Percentiles rank a stretch among this genome's conserved stretches.
Conservation (phyloP, 2,113 vertebrate genomes). For the Dasyurus viverrinus region DNA sequence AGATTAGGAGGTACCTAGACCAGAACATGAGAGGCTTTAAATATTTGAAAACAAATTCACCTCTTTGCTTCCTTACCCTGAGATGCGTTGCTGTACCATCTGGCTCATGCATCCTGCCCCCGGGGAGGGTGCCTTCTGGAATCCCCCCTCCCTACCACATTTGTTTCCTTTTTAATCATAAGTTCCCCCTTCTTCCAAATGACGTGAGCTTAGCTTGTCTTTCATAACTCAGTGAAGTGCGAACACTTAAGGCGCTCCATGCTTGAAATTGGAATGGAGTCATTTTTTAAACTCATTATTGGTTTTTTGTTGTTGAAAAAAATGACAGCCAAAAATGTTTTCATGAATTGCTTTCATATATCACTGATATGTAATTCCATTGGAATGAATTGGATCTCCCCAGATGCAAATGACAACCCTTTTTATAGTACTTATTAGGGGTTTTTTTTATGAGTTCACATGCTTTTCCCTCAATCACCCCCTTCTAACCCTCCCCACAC, state of each 20-base stretch:
- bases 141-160: neutral
- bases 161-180: conserved; percentile 17
- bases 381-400: neutral
- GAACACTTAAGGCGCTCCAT: neutral
- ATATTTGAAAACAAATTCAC: conserved; percentile 41
- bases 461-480: neutral
- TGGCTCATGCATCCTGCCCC: neutral
- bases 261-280: conserved; percentile 19
- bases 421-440: neutral
- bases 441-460: neutral
- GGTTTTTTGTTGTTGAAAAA: neutral
- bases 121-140: conserved; percentile 14
- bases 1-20: conserved; percentile 16
- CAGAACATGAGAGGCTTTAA: neutral
- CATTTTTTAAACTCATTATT: neutral
- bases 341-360: conserved; percentile 22
- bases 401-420: neutral
- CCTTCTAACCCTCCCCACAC: too few species aligned
- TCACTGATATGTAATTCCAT: neutral
- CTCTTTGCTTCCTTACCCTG: neutral
- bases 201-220: conserved; percentile 18
- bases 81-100: neutral
- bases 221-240: conserved; percentile 22
- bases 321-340: conserved; percentile 17
- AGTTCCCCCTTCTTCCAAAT: conserved; percentile 3